phyloP scores from a whole-genome alignment of 2,113 vertebrate species.

The Rhombomys opimus region DNA sequence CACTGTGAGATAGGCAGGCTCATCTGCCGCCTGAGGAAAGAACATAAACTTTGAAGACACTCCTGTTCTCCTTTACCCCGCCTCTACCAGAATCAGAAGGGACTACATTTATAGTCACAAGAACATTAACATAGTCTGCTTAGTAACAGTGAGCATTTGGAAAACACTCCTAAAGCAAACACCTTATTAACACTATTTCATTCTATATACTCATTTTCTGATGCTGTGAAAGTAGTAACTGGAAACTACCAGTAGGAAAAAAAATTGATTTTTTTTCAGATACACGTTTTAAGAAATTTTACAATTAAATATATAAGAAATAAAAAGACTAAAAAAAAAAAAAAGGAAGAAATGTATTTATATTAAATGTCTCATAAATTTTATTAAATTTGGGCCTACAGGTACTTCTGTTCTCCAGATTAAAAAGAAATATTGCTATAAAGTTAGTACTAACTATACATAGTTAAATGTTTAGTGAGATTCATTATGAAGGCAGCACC shows the following conservation, averaged over 20 bases:
- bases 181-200: slow-evolving; percentile 40
- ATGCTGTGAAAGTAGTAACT: slow-evolving; percentile 33
- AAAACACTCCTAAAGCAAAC: slow-evolving; percentile 36
- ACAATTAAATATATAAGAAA: slow-evolving; percentile 30
- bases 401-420: slow-evolving; percentile 41
- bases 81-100: neutral
- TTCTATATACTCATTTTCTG: neutral
- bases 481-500: slow-evolving; percentile 21
- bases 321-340: neutral
- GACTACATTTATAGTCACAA: neutral
- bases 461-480: slow-evolving; percentile 29
- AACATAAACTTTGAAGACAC: slow-evolving; percentile 37
- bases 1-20: slow-evolving; percentile 99
- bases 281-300: neutral
- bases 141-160: neutral
- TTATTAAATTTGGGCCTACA: neutral
- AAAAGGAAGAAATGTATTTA: neutral
- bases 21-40: slow-evolving; percentile 93
- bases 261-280: neutral
- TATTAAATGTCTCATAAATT: neutral
- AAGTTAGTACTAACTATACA: neutral
- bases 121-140: neutral
- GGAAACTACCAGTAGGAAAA: slow-evolving; percentile 1
- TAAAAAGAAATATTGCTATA: slow-evolving; percentile 56
- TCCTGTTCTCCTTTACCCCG: neutral